Conservation (phyloP, 2,888 invertebrate species). For the Aradus depressus region DNA sequence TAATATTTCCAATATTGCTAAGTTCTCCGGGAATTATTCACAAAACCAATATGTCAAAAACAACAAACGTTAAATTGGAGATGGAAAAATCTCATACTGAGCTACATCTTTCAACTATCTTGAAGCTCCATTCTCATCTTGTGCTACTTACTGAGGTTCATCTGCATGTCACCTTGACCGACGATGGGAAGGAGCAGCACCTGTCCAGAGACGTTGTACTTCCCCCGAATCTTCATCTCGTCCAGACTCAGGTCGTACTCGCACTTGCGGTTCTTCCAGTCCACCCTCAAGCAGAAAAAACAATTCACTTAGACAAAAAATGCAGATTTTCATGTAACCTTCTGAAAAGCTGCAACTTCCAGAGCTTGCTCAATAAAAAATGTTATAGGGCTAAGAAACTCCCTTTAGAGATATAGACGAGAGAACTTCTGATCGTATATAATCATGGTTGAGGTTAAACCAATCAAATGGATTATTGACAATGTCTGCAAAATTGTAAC, state of each 20-base stretch:
- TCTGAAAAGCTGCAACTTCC: too few relatives aligned
- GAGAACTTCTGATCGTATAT: too few relatives aligned
- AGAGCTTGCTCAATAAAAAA: too few relatives aligned
- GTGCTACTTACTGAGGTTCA: constrained; percentile 43
- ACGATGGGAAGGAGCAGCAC: constrained; percentile 44
- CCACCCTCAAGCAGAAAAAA: constrained; percentile 23
- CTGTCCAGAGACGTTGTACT: constrained; percentile 44
- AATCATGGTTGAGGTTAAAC: too few relatives aligned
- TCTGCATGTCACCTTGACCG: constrained; percentile 43
- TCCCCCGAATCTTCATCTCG: constrained; percentile 42
- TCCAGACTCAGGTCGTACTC: constrained; percentile 38
- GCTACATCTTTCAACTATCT: not conserved
- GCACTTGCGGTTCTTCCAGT: constrained; percentile 28
- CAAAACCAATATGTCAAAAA: not conserved
- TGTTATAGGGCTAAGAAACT: too few relatives aligned
- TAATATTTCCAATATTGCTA: too few relatives aligned
- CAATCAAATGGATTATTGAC: too few relatives aligned
- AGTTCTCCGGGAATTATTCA: not conserved
- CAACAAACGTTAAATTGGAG: not conserved
- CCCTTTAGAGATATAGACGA: too few relatives aligned
- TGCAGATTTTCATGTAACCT: too few relatives aligned
- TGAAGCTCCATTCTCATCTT: not conserved
- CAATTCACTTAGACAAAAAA: too few relatives aligned
- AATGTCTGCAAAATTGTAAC: too few relatives aligned
- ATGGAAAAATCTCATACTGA: not conserved